Evolutionary conservation across 2,113 vertebrate species (phyloP).

Genomic region (Jacana jacana): DNA sequence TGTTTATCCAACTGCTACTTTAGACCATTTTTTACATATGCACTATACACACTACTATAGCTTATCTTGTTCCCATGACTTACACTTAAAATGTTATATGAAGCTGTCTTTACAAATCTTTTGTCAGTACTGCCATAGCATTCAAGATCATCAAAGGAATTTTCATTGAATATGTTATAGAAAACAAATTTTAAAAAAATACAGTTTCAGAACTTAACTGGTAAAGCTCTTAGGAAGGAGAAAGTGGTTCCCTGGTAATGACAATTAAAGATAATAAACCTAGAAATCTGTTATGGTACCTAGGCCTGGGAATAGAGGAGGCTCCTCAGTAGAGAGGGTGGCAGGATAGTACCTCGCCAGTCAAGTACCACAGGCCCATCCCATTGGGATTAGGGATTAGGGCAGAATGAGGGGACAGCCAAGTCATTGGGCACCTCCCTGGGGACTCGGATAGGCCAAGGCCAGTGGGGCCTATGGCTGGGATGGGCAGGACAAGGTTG

Average conservation of each 20-base stretch:
- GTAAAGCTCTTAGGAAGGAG: neutral
- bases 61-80: neutral
- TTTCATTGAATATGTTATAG: neutral
- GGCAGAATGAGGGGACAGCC: neutral
- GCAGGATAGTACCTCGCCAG: neutral
- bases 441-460: neutral
- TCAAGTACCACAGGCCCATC: neutral
- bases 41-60: neutral
- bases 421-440: fast-evolving
- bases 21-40: neutral
- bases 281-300: neutral
- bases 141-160: neutral
- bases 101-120: neutral
- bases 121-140: neutral
- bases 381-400: neutral
- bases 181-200: neutral
- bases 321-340: fast-evolving
- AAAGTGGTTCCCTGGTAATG: neutral
- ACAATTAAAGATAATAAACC: neutral
- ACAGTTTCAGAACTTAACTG: neutral
- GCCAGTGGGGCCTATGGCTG: neutral
- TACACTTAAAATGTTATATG: neutral
- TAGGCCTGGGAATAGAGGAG: fast-evolving
- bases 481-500: neutral
- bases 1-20: neutral